These are phyloP conservation scores for Synanthedon andrenaeformis DNA, from an alignment of 2,888 invertebrate species.

Conservation along the genomic window DNA sequence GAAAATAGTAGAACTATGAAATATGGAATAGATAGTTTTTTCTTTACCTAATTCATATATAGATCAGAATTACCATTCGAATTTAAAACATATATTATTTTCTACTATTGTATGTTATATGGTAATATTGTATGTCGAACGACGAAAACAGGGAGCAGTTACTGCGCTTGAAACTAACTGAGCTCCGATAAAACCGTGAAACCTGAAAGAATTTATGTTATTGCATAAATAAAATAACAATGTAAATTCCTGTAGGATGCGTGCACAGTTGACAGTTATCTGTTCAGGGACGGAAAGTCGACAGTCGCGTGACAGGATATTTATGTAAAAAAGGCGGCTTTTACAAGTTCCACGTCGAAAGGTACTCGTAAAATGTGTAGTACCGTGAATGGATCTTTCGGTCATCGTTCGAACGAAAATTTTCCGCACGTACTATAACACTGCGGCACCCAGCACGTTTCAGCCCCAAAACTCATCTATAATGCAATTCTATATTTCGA, in stretches of 20 bases:
- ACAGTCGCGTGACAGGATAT: slow-evolving; percentile 1
- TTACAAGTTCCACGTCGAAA: background rate
- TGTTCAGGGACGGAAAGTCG: slow-evolving; percentile 5
- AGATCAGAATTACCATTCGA: no score
- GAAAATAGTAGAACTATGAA: no score
- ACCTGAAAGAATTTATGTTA: slow-evolving; percentile 1
- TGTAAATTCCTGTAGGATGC: slow-evolving; percentile 5
- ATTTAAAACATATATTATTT: no score
- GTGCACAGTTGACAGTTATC: slow-evolving; percentile 8
- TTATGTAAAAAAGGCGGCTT: slow-evolving; percentile 1
- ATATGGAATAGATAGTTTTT: no score
- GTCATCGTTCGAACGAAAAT: slow-evolving; percentile 1
- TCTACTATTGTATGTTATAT: no score
- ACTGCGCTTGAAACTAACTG: slow-evolving; percentile 3
- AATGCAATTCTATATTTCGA: slow-evolving; percentile 1
- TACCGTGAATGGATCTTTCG: slow-evolving; percentile 2
- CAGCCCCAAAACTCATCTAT: slow-evolving; percentile 3
- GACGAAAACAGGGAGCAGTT: background rate
- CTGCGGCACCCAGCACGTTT: background rate
- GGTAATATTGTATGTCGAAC: no score
- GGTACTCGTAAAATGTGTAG: slow-evolving; percentile 5
- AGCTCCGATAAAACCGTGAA: background rate
- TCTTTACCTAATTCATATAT: no score
- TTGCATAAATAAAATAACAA: slow-evolving; percentile 9
- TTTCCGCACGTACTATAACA: background rate